A percentile compares a stretch with the other conserved stretches of the same genome.
Evolutionary conservation across 2,113 vertebrate species (phyloP).

Genomic region (Miniopterus natalensis): DNA sequence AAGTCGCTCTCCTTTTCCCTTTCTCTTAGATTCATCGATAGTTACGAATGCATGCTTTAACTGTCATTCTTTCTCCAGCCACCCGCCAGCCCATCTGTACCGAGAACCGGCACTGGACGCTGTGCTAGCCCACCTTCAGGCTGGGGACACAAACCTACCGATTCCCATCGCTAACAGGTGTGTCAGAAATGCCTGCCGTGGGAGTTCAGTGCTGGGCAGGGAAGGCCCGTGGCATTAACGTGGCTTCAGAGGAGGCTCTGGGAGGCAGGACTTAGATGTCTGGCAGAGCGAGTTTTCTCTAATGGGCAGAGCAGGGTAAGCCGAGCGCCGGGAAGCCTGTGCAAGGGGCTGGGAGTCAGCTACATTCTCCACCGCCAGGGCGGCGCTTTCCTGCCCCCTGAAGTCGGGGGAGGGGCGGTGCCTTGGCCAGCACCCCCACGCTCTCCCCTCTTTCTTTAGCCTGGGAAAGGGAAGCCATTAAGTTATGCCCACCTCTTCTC

Average conservation of each 20-base stretch:
- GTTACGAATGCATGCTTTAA: not conserved
- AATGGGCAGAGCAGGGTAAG: not conserved
- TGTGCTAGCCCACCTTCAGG: not conserved
- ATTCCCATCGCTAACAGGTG: rapidly evolving
- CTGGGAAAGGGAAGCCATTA: not conserved
- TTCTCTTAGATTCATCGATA: not conserved
- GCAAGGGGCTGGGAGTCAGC: not conserved
- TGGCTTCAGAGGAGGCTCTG: rapidly evolving
- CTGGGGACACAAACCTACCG: not conserved
- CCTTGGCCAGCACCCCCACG: not conserved
- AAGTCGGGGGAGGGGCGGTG: not conserved
- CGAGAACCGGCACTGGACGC: rapidly evolving
- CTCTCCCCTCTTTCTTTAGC: not conserved
- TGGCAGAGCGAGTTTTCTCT: not conserved
- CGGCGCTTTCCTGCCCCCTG: rapidly evolving
- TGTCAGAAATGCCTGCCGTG: not conserved
- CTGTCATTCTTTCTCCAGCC: rapidly evolving
- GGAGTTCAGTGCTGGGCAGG: not conserved
- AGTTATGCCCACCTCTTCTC: constrained; percentile 90
- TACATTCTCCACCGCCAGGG: not conserved
- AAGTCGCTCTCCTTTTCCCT: not conserved
- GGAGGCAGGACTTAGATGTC: not conserved
- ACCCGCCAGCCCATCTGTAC: rapidly evolving
- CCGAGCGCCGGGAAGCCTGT: rapidly evolving
- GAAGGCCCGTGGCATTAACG: not conserved